These are phyloP conservation scores for Aphelinus certus DNA, from an alignment of 1,140 invertebrate genomes.

Conservation along the genomic window DNA sequence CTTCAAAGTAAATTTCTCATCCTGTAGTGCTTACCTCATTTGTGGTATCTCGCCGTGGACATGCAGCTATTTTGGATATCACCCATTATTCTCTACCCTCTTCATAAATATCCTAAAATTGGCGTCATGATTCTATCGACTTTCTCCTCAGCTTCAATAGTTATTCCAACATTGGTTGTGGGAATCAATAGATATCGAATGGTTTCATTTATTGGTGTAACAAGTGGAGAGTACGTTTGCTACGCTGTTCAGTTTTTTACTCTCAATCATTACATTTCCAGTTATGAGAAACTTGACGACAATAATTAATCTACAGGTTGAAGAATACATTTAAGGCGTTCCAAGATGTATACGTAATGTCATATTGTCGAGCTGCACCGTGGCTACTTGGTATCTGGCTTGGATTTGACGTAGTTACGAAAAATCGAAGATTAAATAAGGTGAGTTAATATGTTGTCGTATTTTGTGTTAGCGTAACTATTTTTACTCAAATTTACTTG, in stretches of 20 bases:
- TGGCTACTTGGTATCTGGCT: constrained; percentile 43
- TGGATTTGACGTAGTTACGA: constrained; percentile 36
- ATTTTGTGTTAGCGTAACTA: background rate
- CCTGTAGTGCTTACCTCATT: constrained; percentile 56
- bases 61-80: constrained; percentile 59
- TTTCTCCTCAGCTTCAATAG: constrained; percentile 28
- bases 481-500: too few species aligned
- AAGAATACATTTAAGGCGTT: background rate
- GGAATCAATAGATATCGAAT: constrained; percentile 16
- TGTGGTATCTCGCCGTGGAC: constrained; percentile 62
- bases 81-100: constrained; percentile 55
- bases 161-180: background rate
- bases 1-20: constrained; percentile 7
- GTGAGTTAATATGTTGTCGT: background rate
- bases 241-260: too few species aligned
- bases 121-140: constrained; percentile 39
- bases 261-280: too few species aligned
- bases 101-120: constrained; percentile 46
- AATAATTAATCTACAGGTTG: too few species aligned
- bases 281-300: too few species aligned
- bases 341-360: background rate
- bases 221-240: background rate
- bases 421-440: constrained; percentile 36
- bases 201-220: background rate
- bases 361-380: constrained; percentile 31